phyloP scores from a whole-genome alignment of 2,888 invertebrate species.

The Sabatieria punctata region DNA sequence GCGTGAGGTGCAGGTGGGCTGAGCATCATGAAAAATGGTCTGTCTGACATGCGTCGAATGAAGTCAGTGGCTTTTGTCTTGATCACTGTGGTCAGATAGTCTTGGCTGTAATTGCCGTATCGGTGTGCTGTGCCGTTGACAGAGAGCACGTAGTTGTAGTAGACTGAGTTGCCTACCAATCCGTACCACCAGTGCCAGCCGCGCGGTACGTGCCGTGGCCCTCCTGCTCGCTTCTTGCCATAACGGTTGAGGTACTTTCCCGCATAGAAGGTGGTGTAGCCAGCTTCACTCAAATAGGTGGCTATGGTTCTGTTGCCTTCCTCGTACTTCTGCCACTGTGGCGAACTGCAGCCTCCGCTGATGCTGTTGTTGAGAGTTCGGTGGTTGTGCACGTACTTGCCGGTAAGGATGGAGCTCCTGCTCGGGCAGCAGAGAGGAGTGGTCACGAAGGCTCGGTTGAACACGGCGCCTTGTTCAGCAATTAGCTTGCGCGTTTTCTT shows the following conservation, averaged over 20 bases:
- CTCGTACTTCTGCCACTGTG: conserved; percentile 46
- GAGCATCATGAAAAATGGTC: conserved; percentile 64
- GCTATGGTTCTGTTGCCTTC: conserved; percentile 56
- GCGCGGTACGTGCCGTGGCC: conserved; percentile 50
- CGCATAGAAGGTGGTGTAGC: conserved; percentile 69
- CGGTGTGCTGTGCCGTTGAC: conserved; percentile 53
- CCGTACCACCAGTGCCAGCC: conserved; percentile 79
- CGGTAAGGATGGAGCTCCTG: conserved; percentile 75
- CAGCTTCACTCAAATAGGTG: conserved; percentile 44
- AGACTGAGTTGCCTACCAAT: conserved; percentile 72
- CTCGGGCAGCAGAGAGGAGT: conserved; percentile 99
- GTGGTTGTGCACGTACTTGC: conserved; percentile 87
- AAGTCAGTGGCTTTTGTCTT: conserved; percentile 28
- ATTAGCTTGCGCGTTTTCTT: conserved; percentile 63
- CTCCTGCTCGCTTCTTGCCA: conserved; percentile 44
- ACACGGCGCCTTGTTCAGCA: conserved; percentile 75
- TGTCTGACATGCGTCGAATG: conserved; percentile 12
- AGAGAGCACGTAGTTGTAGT: conserved; percentile 70
- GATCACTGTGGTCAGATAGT: conserved; percentile 4
- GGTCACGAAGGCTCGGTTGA: conserved; percentile 85
- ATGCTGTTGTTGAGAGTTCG: conserved; percentile 71
- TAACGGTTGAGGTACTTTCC: conserved; percentile 85
- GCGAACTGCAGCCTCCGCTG: conserved; percentile 55
- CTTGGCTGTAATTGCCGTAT: conserved; percentile 37
- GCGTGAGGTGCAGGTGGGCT: conserved; percentile 71